Evolutionary conservation across 2,113 vertebrate species (phyloP).

Genomic region (Ia io): DNA sequence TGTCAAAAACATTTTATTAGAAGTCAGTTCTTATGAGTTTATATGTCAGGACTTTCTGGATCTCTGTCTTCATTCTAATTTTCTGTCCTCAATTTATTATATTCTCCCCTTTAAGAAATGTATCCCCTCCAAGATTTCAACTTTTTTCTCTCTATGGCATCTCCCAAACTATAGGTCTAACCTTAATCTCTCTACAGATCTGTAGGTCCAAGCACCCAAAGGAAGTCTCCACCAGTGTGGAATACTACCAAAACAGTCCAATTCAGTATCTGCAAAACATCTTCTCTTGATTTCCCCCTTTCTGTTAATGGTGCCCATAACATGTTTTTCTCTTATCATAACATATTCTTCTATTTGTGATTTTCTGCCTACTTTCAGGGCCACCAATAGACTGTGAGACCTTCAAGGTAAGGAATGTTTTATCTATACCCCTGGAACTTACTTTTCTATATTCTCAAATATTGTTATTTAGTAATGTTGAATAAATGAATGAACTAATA

Average conservation of each 20-base stretch:
- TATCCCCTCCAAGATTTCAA: neutral
- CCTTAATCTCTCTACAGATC: neutral
- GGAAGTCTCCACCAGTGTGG: neutral
- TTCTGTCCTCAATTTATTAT: neutral
- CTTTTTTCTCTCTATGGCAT: neutral
- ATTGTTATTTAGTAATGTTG: neutral
- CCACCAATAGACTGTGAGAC: neutral
- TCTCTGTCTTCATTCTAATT: neutral
- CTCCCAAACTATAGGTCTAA: neutral
- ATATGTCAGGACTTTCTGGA: neutral
- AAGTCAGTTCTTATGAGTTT: neutral
- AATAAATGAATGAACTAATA: neutral
- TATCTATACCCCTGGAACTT: neutral
- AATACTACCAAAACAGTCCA: neutral
- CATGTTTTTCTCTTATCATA: neutral
- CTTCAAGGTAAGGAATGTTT: neutral
- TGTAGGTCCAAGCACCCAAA: neutral
- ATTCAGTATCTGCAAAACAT: neutral
- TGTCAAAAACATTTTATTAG: constrained; percentile 7
- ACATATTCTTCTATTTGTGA: neutral
- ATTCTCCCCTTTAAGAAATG: neutral
- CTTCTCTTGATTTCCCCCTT: neutral
- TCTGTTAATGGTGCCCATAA: neutral
- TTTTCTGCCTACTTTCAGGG: constrained; percentile 3
- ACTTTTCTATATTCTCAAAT: neutral